Conservation (phyloP, 2,797 vertebrate genomes). For the Yasuhikotakia modesta region DNA sequence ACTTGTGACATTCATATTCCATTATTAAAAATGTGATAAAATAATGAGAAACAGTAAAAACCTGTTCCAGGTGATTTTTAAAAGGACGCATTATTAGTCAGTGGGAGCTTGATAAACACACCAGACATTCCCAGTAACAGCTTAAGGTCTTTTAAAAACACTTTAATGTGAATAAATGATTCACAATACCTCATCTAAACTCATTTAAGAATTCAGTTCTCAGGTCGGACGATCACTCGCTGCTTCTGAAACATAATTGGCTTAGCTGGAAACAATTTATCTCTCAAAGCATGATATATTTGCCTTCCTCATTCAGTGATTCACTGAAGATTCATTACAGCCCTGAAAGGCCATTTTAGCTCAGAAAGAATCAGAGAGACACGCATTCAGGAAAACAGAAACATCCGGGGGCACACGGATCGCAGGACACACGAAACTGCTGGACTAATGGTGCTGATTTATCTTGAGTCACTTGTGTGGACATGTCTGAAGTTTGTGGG, state of each 20-base stretch:
- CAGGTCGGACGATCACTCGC: background rate
- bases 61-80: too few relatives aligned
- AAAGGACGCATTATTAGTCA: too few relatives aligned
- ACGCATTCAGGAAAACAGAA: conserved; percentile 29
- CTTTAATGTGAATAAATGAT: background rate
- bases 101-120: background rate
- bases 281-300: conserved; percentile 11
- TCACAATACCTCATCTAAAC: background rate
- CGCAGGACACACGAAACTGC: conserved; percentile 2
- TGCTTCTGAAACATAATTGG: background rate
- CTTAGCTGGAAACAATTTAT: conserved; percentile 12
- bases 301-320: background rate
- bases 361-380: conserved; percentile 25
- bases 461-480: background rate
- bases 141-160: background rate
- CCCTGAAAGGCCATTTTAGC: conserved; percentile 34
- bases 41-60: too few relatives aligned
- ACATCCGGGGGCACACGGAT: conserved; percentile 37
- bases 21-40: background rate
- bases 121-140: background rate
- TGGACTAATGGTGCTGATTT: conserved; percentile 40
- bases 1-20: background rate
- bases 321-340: conserved; percentile 11
- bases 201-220: background rate
- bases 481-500: too few relatives aligned